Percentiles rank a stretch among this genome's conserved stretches.
phyloP scores from a whole-genome alignment of 37 sponge, comb jelly and placozoan genomes.

The Hormiphora californensis region DNA sequence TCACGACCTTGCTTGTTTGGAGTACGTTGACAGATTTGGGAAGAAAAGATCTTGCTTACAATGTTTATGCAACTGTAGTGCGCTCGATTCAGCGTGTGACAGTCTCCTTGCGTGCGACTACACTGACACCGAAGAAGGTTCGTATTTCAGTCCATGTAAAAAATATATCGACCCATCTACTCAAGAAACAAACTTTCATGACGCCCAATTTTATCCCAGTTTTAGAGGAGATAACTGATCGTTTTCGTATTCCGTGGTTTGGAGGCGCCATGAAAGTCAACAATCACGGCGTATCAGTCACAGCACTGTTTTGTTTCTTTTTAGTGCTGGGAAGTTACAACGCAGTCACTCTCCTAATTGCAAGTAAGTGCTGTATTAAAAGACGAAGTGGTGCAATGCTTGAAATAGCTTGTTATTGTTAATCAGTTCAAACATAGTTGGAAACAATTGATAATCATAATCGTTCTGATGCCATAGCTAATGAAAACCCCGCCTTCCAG shows the following conservation, averaged over 20 bases:
- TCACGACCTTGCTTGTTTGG: no score
- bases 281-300: conserved; percentile 28
- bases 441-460: no score
- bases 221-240: conserved; percentile 29
- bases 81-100: conserved; percentile 15
- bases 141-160: no score
- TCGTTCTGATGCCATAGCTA: no score
- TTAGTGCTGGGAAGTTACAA: no score
- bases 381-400: no score
- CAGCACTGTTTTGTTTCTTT: conserved; percentile 40
- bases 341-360: neutral
- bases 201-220: neutral
- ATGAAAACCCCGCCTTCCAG: no score
- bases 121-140: neutral
- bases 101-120: neutral
- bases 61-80: conserved; percentile 15
- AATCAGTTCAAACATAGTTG: no score
- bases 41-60: conserved; percentile 12
- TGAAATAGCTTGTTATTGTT: no score
- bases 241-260: conserved; percentile 20
- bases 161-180: neutral
- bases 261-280: conserved; percentile 54
- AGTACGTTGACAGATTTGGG: conserved; percentile 24
- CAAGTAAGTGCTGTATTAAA: conserved; percentile 47
- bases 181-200: neutral